Evolutionary conservation across 2,113 vertebrate genomes (phyloP), one percentile per base, ranked within the genome.

Genomic region (Prinia subflava): DNA sequence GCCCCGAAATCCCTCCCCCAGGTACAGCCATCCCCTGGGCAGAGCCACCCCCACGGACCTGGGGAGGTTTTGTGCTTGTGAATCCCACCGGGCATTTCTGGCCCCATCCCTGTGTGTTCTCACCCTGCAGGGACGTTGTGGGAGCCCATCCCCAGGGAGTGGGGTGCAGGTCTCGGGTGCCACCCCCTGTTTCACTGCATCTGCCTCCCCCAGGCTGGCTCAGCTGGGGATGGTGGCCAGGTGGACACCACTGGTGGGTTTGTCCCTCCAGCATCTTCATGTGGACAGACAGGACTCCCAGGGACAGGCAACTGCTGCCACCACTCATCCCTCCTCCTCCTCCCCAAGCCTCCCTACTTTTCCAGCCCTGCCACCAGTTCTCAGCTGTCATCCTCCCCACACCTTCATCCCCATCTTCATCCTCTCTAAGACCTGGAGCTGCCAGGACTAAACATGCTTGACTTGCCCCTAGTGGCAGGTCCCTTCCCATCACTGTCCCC

Each of bases 121-220:
- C 6, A 0, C 56, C 49, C 39, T 20, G 13, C 71, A 6, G 19
- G 25, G 49, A 44, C 52, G 81, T 37, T 59, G 76, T 2, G 2
- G 69, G 52, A 78, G 11, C 14, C 42, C 46, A 11, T 52, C 11
- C n/a, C 27, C 14, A 3, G 50, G 70, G 68, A 62, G 28, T 7
- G 3, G 28, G 27, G n/a, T 8, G 7, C 4, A 3, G 89, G 19
- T 68, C 57, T 62, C 0, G 0, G 11, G 57, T 83, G 62, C 19
- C 63, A 13, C 3, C 21, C 27, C 7, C 7, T 2, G 1, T 74
- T 42, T 39, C 79, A 25, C 17, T 68, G 14, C n/a, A 0, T 65
- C 52, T 44, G 52, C 35, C 39, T 39, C 23, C 41, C 47, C 63
- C 22, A 17, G 70, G 2, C 60, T 33, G 78, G 44, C 33, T 12